A percentile compares a stretch with the other conserved stretches of the same genome.
phyloP scores from a whole-genome alignment of 2,113 vertebrate genomes.

The Probosciger aterrimus region DNA sequence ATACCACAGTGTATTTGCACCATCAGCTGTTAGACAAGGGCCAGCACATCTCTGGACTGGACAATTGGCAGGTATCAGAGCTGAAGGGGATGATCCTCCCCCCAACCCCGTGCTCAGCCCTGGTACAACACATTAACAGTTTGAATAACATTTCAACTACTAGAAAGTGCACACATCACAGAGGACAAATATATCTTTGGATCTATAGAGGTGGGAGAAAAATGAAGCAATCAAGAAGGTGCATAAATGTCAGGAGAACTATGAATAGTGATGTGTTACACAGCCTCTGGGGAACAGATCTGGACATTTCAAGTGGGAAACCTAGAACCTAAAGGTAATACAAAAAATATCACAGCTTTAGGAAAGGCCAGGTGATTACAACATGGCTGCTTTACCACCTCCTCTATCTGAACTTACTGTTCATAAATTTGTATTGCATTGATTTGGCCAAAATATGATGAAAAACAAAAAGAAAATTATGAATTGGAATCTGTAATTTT shows the following conservation, averaged over 20 bases:
- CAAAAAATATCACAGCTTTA: not conserved
- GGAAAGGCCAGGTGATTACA: not conserved
- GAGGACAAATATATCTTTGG: not conserved
- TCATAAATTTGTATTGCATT: not conserved
- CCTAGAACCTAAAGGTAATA: not conserved
- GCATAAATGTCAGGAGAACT: not conserved
- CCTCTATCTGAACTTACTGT: not conserved
- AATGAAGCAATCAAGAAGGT: not conserved
- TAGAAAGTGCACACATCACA: not conserved
- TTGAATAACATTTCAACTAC: not conserved
- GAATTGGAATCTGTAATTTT: not conserved
- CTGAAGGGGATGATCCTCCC: not conserved
- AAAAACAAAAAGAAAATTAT: not conserved
- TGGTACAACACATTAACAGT: no score
- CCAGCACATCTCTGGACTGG: not conserved
- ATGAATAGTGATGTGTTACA: accelerated
- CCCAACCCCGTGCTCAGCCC: accelerated
- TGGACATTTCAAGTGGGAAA: not conserved
- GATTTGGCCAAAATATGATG: not conserved
- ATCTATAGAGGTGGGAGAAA: not conserved
- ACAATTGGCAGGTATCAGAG: not conserved
- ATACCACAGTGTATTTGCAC: not conserved
- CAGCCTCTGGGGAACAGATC: not conserved
- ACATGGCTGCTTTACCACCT: not conserved
- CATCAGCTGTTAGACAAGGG: not conserved